phyloP scores from a whole-genome alignment of 1,140 invertebrate species.

The Trichogramma pretiosum region DNA sequence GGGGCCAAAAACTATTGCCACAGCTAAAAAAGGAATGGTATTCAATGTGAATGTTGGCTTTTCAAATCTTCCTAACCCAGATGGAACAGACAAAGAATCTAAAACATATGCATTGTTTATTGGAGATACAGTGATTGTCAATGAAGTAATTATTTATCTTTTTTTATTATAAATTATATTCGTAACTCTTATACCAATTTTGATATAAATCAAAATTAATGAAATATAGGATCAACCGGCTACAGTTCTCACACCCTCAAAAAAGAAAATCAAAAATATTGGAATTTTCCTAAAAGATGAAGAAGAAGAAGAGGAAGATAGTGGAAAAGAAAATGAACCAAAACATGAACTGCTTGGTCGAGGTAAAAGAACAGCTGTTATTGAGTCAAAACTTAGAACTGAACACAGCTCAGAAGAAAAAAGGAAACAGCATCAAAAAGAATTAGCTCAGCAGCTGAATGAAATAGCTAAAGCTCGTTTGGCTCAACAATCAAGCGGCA shows the following conservation, averaged over 20 bases:
- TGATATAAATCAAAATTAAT: not conserved
- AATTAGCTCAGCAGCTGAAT: conserved; percentile 84
- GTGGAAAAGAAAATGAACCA: conserved; percentile 61
- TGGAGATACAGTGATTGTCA: conserved; percentile 93
- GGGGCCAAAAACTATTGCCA: conserved; percentile 73
- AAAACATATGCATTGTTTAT: conserved; percentile 93
- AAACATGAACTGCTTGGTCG: conserved; percentile 59
- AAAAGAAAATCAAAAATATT: conserved; percentile 94
- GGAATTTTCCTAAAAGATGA: conserved; percentile 94
- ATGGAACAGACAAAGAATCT: conserved; percentile 73
- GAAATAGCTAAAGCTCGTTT: conserved; percentile 85
- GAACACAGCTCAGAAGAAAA: conserved; percentile 97
- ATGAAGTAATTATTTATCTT: conserved; percentile 55
- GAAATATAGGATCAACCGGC: conserved; percentile 61
- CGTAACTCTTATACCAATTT: not conserved
- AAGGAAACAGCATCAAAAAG: conserved; percentile 92
- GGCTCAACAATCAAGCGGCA: conserved; percentile 75
- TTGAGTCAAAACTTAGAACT: conserved; percentile 90
- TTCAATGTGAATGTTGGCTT: conserved; percentile 95
- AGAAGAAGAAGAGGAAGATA: conserved; percentile 70
- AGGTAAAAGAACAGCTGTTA: conserved; percentile 84
- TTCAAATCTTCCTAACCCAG: conserved; percentile 75
- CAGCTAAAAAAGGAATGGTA: conserved; percentile 90
- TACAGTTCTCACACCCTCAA: conserved; percentile 80
- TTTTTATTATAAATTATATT: not conserved